Conservation (phyloP, 2,113 vertebrate genomes). For the Macaca fascicularis region DNA sequence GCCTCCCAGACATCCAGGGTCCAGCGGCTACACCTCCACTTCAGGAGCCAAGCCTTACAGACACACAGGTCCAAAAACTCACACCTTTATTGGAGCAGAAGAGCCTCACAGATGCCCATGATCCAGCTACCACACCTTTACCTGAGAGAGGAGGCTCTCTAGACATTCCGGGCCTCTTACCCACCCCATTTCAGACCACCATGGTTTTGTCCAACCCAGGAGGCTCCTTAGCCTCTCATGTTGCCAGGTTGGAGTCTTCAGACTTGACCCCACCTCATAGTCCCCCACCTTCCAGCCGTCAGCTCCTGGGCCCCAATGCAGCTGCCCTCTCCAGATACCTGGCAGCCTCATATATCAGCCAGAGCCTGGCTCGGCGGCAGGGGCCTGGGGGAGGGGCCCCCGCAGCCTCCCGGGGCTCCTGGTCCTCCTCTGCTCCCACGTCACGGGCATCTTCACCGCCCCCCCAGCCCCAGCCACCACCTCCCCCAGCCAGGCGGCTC, state of each 20-base stretch:
- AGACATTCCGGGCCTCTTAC: not conserved
- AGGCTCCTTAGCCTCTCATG: not conserved
- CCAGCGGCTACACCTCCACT: not conserved
- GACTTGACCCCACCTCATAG: slow-evolving; percentile 51
- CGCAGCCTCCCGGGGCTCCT: slow-evolving; percentile 54
- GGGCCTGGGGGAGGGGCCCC: slow-evolving; percentile 58
- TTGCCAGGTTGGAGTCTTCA: slow-evolving; percentile 34
- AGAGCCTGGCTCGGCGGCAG: slow-evolving; percentile 86
- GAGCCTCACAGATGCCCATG: fast-evolving
- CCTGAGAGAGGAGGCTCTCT: not conserved
- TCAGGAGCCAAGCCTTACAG: not conserved
- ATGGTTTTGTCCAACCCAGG: not conserved
- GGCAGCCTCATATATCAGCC: slow-evolving; percentile 90
- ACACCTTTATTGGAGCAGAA: not conserved
- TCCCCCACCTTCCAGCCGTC: slow-evolving; percentile 48
- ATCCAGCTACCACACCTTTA: not conserved
- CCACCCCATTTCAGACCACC: not conserved
- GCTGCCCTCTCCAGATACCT: slow-evolving; percentile 85
- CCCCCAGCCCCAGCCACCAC: slow-evolving; percentile 62
- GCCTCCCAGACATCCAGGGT: not conserved
- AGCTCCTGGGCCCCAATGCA: slow-evolving; percentile 75
- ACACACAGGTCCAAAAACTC: not conserved
- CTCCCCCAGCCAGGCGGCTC: slow-evolving; percentile 75
- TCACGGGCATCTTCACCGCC: slow-evolving; percentile 76
- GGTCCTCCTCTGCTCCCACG: slow-evolving; percentile 83